A percentile compares a stretch with the other conserved stretches of the same genome.
These are phyloP conservation scores for Melanotaenia maccullochi DNA, from an alignment of 2,797 vertebrate genomes.

Conservation along the genomic window DNA sequence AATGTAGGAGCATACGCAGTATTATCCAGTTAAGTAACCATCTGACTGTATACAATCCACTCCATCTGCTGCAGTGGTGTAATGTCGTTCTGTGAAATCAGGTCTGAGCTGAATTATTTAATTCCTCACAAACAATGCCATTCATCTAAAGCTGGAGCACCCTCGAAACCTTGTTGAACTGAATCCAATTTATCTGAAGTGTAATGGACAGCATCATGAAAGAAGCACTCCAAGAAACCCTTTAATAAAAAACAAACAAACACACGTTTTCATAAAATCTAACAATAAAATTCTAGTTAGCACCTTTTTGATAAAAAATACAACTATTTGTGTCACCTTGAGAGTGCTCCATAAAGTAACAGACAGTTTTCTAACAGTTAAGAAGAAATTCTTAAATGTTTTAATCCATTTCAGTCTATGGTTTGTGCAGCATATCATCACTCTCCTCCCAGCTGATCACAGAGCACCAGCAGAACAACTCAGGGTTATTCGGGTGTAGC, in stretches of 20 bases:
- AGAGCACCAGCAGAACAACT: slow-evolving; percentile 24
- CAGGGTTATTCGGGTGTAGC: neutral
- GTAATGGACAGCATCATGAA: neutral
- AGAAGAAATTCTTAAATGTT: neutral
- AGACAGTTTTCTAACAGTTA: neutral
- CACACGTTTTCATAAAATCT: neutral
- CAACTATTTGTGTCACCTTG: too few relatives aligned
- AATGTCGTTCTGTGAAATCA: slow-evolving; percentile 12
- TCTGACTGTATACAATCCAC: neutral
- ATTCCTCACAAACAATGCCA: neutral
- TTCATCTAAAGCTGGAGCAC: neutral
- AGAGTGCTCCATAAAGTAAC: too few relatives aligned
- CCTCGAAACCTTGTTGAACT: neutral
- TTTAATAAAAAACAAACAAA: neutral
- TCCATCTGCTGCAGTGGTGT: neutral
- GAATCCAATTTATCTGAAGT: neutral
- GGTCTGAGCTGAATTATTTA: slow-evolving; percentile 2
- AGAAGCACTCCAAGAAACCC: neutral
- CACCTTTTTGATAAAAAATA: too few relatives aligned
- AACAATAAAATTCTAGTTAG: neutral
- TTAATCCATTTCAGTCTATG: slow-evolving; percentile 1
- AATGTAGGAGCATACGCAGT: neutral
- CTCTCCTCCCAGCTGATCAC: slow-evolving; percentile 35
- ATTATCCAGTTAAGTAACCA: neutral
- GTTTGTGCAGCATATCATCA: slow-evolving; percentile 20